phyloP scores from a whole-genome alignment of 1,140 invertebrate species.

The Drosophila punjabiensis region DNA sequence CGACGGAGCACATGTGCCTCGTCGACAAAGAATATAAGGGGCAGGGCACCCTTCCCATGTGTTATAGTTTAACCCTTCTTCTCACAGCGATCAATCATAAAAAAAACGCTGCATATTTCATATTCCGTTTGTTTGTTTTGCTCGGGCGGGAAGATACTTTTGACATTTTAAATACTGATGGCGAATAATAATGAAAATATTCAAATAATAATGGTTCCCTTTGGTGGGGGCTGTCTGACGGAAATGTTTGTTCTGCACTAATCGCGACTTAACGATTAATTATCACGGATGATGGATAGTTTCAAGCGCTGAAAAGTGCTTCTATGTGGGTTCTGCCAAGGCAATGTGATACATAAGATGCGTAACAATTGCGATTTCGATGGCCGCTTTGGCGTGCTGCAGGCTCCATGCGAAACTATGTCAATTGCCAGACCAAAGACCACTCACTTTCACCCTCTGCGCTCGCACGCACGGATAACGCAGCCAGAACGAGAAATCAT shows the following conservation, averaged over 20 bases:
- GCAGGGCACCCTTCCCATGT: slow-evolving; percentile 48
- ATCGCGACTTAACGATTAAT: slow-evolving; percentile 44
- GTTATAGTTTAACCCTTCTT: slow-evolving; percentile 76
- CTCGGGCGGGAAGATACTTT: slow-evolving; percentile 1
- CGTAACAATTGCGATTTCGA: background rate
- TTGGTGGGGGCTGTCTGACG: slow-evolving; percentile 22
- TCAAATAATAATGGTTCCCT: slow-evolving; percentile 30
- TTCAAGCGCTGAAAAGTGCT: background rate
- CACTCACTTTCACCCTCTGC: slow-evolving; percentile 29
- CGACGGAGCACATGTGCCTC: slow-evolving; percentile 43
- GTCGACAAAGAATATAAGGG: background rate
- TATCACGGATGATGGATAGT: slow-evolving; percentile 26
- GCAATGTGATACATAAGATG: background rate
- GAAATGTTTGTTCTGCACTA: slow-evolving; percentile 26
- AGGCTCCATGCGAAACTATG: slow-evolving; percentile 20
- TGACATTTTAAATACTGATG: slow-evolving; percentile 56
- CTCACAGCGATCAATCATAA: slow-evolving; percentile 75
- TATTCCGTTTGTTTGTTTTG: slow-evolving; percentile 32
- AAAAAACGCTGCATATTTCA: slow-evolving; percentile 40
- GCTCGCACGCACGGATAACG: slow-evolving; percentile 28
- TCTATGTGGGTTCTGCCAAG: slow-evolving; percentile 26
- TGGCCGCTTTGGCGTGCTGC: slow-evolving; percentile 9
- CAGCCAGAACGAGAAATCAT: slow-evolving; percentile 46
- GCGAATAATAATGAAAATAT: slow-evolving; percentile 46
- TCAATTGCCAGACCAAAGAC: slow-evolving; percentile 11